phyloP scores from a whole-genome alignment of 2,113 vertebrate genomes.

The Equus quagga region DNA sequence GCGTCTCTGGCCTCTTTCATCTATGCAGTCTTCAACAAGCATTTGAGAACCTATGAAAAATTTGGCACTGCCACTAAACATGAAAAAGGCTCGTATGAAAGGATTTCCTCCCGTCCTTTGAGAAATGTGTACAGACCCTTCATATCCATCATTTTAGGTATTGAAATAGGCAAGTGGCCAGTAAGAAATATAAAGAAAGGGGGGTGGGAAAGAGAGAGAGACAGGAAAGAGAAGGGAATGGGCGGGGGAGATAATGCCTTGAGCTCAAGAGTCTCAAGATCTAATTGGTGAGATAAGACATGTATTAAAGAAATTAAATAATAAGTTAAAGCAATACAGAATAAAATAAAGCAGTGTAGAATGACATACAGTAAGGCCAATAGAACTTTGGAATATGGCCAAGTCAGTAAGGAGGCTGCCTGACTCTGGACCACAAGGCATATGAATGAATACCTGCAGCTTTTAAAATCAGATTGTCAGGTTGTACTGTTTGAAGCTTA shows the following conservation, averaged over 20 bases:
- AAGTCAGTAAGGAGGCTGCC: background rate
- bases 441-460: background rate
- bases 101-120: background rate
- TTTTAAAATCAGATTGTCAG: background rate
- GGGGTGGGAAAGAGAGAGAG: background rate
- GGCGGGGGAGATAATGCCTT: background rate
- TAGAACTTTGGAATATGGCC: background rate
- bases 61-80: background rate
- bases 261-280: background rate
- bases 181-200: background rate
- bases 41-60: background rate
- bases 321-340: background rate
- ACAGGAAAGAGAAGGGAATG: background rate
- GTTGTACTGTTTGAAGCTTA: background rate
- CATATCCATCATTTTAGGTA: background rate
- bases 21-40: background rate
- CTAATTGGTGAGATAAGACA: background rate
- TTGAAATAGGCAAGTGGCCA: background rate
- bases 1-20: background rate
- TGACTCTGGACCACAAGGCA: background rate
- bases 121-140: background rate
- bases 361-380: background rate
- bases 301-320: background rate
- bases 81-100: background rate
- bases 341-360: background rate